Base-by-base conservation (phyloP, 2,797 vertebrate genomes). In the Hyperoplus lanceolatus region DNA sequence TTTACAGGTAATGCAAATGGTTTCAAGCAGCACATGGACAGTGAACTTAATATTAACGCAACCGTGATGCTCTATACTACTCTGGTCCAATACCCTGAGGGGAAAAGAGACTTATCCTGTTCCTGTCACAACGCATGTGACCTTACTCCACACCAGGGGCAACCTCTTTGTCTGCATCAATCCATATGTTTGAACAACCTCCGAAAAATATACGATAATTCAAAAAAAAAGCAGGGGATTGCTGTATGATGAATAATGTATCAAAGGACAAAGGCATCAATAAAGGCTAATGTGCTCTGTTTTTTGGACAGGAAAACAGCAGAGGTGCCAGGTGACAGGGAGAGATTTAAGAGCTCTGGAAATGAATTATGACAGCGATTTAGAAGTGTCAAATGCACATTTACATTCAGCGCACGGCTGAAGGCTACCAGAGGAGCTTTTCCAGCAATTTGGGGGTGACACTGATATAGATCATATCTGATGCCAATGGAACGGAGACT, bases 291-390 rank as follows among this genome's bases (percentile, higher is more conserved):
- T 90, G 88, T 90, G 90, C 83, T 88, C 90, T 87, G 85, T 90
- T 93, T 92, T 29, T 92, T 89, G 89, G 92, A 90, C 86, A 89
- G 90, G 84, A 90, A 92, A 91, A 90, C 88, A 88, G 82, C 81
- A 82, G 86, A 89, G 88, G 89, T 91, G 81, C 80, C 77, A 84
- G 84, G 87, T 91, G 89, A 90, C 87, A 87, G 75, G 77, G 73
- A 79, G 89, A 94, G 93, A 94, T 95, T 95, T 94, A 93, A 93
- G 90, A 91, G 91, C 89, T 83, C 74, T 80, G 88, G 84, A 94
- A 94, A 94, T 95, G 92, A 93, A 90, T 89, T 92, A 92, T 94
- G 94, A 94, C 94, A 93, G 90, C 88, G 92, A 94, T 94, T 95
- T 94, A 93, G 93, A 94, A 86, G 89, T 92, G 91, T 92, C 93